phyloP scores from a whole-genome alignment of 2,113 vertebrate species.

The Dunckerocampus dactyliophorus region DNA sequence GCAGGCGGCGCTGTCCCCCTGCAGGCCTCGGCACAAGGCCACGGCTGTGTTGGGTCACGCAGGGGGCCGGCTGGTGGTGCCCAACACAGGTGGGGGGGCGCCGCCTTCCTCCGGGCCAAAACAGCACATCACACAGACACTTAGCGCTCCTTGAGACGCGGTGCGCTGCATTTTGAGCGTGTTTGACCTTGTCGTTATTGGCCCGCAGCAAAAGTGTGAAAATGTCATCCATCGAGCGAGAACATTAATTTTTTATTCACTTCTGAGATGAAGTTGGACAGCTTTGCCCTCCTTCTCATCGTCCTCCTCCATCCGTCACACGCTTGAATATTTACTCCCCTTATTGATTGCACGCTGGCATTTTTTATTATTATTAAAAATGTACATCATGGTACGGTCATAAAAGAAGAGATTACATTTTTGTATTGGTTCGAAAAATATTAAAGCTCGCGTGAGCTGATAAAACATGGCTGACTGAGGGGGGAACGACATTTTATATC shows the following conservation, averaged over 20 bases:
- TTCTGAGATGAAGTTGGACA: constrained; percentile 17
- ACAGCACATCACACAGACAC: not conserved
- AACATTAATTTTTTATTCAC: constrained; percentile 33
- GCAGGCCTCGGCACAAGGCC: constrained; percentile 74
- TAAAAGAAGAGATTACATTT: too few species aligned
- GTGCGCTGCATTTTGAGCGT: constrained; percentile 9
- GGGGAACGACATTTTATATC: too few species aligned
- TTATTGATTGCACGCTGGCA: too few species aligned
- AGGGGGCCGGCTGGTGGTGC: constrained; percentile 85
- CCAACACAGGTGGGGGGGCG: constrained; percentile 81
- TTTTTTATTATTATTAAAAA: too few species aligned
- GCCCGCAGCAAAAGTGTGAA: constrained; percentile 21
- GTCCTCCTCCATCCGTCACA: not conserved
- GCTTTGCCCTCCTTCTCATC: constrained; percentile 16
- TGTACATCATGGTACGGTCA: too few species aligned
- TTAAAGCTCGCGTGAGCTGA: too few species aligned
- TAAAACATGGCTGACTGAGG: too few species aligned
- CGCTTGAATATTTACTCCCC: too few species aligned
- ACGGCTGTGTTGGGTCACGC: constrained; percentile 82
- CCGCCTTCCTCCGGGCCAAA: constrained; percentile 22
- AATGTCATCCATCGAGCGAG: constrained; percentile 9
- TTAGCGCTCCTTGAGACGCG: not conserved
- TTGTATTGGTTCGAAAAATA: too few species aligned
- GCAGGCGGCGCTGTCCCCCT: constrained; percentile 69
- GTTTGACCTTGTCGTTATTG: constrained; percentile 35